Evolutionary conservation across 2,113 vertebrate genomes (phyloP).

Genomic region (Tyto alba): DNA sequence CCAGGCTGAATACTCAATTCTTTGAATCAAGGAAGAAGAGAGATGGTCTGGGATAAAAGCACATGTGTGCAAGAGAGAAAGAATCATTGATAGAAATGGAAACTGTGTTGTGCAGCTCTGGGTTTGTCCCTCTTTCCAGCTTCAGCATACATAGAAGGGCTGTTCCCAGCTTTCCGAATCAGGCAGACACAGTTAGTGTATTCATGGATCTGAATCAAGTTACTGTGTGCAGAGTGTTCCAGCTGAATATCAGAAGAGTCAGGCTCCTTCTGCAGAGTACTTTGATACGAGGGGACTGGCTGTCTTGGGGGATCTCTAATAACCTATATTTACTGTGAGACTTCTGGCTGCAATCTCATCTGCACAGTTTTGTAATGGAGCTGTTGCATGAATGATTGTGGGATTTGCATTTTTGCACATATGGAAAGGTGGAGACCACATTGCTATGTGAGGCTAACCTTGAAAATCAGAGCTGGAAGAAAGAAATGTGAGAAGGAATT

Average conservation of each 20-base stretch:
- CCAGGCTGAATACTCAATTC: not conserved
- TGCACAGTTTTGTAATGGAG: not conserved
- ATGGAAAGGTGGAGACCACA: not conserved
- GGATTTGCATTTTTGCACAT: not conserved
- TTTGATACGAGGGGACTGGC: not conserved
- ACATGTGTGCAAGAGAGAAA: not conserved
- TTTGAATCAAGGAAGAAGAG: not conserved
- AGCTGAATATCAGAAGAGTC: not conserved
- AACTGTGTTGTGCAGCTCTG: not conserved
- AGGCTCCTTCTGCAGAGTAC: not conserved
- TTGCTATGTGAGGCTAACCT: not conserved
- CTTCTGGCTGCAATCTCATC: not conserved
- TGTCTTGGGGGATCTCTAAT: not conserved
- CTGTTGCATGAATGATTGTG: not conserved
- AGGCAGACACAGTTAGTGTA: not conserved
- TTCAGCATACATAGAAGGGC: not conserved
- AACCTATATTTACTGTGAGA: not conserved
- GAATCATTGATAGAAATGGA: not conserved
- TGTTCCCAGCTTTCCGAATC: not conserved
- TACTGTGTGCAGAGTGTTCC: not conserved
- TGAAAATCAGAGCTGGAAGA: not conserved
- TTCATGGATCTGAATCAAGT: not conserved
- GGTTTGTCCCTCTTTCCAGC: not conserved
- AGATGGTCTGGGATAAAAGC: not conserved
- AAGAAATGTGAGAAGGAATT: not conserved